A percentile compares a stretch with the other conserved stretches of the same genome.
phyloP scores from a whole-genome alignment of 2,888 invertebrate species.

The Agrilus mali region DNA sequence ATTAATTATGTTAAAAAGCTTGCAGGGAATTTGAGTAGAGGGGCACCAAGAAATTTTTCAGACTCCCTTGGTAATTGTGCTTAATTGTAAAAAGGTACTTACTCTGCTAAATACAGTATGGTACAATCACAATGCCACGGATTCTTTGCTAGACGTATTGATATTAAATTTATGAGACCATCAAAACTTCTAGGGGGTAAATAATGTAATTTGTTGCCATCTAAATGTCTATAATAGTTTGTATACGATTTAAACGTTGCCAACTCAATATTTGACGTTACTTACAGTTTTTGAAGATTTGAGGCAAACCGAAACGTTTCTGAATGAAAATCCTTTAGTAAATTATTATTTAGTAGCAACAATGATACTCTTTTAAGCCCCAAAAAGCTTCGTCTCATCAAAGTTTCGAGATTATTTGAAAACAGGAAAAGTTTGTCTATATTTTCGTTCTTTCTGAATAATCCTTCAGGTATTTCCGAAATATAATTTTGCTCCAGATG shows the following conservation, averaged over 20 bases:
- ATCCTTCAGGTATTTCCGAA: conserved; percentile 40
- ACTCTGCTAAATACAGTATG: conserved; percentile 59
- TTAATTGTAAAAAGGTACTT: conserved; percentile 32
- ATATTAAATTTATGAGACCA: conserved; percentile 46
- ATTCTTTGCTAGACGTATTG: conserved; percentile 60
- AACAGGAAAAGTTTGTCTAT: conserved; percentile 57
- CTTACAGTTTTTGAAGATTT: conserved; percentile 59
- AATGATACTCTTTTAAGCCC: conserved; percentile 53
- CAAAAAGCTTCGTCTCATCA: conserved; percentile 46
- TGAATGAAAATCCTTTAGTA: conserved; percentile 49
- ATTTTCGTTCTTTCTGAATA: conserved; percentile 42
- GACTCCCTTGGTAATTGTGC: too few species aligned
- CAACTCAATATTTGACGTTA: conserved; percentile 15
- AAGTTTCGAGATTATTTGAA: conserved; percentile 51
- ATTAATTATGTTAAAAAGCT: too few species aligned
- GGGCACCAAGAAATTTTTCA: too few species aligned
- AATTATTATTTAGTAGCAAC: conserved; percentile 58
- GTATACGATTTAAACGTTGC: too few species aligned
- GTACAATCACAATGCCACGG: conserved; percentile 75
- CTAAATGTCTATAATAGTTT: conserved; percentile 50
- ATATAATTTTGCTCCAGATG: conserved; percentile 59
- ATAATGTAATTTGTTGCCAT: conserved; percentile 59
- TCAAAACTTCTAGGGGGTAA: conserved; percentile 56
- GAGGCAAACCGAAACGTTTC: conserved; percentile 49
- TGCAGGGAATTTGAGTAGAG: too few species aligned